phyloP scores from a whole-genome alignment of 1,140 invertebrate genomes.

The Berghia stephanieae region DNA sequence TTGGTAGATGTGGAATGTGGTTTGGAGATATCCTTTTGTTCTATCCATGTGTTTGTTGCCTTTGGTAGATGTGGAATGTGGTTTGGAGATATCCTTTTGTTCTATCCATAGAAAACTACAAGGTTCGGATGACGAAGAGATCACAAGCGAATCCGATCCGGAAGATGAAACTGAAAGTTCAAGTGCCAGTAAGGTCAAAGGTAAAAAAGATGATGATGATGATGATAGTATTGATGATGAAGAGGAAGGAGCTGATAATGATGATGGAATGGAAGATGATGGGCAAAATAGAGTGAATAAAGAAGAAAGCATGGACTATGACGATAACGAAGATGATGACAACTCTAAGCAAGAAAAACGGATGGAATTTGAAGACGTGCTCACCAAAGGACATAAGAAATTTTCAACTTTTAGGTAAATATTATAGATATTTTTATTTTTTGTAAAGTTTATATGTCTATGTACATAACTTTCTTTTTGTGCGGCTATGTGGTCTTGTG shows the following conservation, averaged over 20 bases:
- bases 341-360: too few species aligned
- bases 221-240: neutral
- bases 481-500: too few species aligned
- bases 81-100: too few species aligned
- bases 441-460: neutral
- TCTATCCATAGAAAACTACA: too few species aligned
- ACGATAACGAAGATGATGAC: too few species aligned
- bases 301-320: slow-evolving; percentile 14
- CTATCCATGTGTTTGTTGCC: too few species aligned
- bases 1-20: too few species aligned
- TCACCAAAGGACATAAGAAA: slow-evolving; percentile 10
- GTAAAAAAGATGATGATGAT: neutral
- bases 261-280: neutral
- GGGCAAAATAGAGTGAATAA: neutral
- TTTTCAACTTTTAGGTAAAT: slow-evolving; percentile 21
- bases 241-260: neutral
- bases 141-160: slow-evolving; percentile 26
- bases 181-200: neutral
- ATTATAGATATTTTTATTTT: neutral
- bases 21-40: too few species aligned
- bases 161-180: neutral
- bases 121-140: slow-evolving; percentile 34
- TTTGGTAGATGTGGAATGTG: too few species aligned
- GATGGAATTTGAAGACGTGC: slow-evolving; percentile 12
- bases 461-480: too few species aligned